Evolutionary conservation across 2,888 invertebrate species (phyloP).

Genomic region (Ichneumoninae sp.): DNA sequence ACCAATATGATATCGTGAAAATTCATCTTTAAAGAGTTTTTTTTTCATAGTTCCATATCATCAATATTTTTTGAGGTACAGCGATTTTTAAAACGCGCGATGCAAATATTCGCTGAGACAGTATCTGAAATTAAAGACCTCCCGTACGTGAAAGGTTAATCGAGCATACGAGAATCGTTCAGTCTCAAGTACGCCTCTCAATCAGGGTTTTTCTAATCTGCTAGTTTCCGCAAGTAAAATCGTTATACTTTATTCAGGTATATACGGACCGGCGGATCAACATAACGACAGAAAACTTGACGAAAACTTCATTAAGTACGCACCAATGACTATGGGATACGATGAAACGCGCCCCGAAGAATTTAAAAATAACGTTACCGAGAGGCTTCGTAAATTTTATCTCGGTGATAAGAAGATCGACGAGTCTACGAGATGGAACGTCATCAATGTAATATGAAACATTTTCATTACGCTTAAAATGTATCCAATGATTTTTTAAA

Average conservation of each 20-base stretch:
- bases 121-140: no score
- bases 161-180: no score
- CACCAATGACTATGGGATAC: constrained; percentile 87
- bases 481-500: not conserved
- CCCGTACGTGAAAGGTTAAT: no score
- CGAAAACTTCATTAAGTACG: constrained; percentile 86
- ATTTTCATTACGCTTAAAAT: not conserved
- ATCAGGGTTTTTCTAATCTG: not conserved
- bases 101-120: no score
- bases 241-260: constrained; percentile 65
- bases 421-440: constrained; percentile 84
- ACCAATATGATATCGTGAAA: no score
- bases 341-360: constrained; percentile 86
- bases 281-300: constrained; percentile 86
- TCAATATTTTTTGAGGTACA: not conserved
- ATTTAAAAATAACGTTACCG: constrained; percentile 83
- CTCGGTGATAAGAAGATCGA: constrained; percentile 85
- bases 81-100: not conserved
- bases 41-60: no score
- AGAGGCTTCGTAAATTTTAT: constrained; percentile 86
- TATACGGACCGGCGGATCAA: constrained; percentile 82
- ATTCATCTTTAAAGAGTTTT: no score
- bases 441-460: constrained; percentile 86
- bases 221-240: not conserved
- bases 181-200: no score